Evolutionary conservation across 2,888 invertebrate species (phyloP).

Genomic region (Torymus auratus): DNA sequence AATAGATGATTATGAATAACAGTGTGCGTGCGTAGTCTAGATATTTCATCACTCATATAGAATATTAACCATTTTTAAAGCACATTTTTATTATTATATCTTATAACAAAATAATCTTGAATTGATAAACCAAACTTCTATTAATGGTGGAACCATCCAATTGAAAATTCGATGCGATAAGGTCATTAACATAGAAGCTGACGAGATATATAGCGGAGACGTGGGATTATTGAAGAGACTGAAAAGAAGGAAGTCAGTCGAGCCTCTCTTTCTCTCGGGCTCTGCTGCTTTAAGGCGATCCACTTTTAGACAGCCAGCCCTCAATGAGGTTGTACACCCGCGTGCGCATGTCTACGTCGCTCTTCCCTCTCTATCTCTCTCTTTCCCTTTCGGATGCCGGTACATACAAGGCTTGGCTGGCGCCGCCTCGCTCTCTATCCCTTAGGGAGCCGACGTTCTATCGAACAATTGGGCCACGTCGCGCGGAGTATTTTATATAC

Average conservation of each 20-base stretch:
- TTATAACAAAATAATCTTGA: too few species aligned
- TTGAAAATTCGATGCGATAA: too few species aligned
- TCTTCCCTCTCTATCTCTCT: conserved; percentile 6
- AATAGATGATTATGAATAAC: background rate
- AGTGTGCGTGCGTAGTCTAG: background rate
- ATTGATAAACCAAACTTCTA: too few species aligned
- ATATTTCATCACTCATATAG: background rate
- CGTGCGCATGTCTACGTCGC: conserved; percentile 10
- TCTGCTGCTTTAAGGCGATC: conserved; percentile 43
- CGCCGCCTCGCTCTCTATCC: too few species aligned
- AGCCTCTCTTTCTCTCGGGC: background rate
- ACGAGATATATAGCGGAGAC: too few species aligned
- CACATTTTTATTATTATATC: too few species aligned
- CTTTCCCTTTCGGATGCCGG: background rate
- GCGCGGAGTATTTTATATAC: too few species aligned
- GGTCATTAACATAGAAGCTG: background rate
- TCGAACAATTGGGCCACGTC: too few species aligned
- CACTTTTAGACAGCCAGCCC: conserved; percentile 45
- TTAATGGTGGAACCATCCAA: too few species aligned
- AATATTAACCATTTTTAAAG: too few species aligned
- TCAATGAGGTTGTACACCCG: conserved; percentile 47
- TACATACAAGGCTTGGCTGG: background rate
- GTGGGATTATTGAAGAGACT: background rate
- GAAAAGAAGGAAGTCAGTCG: conserved; percentile 15
- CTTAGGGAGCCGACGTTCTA: too few species aligned